Conservation (phyloP, 2,797 vertebrate species). For the Poeciliopsis presidionis region DNA sequence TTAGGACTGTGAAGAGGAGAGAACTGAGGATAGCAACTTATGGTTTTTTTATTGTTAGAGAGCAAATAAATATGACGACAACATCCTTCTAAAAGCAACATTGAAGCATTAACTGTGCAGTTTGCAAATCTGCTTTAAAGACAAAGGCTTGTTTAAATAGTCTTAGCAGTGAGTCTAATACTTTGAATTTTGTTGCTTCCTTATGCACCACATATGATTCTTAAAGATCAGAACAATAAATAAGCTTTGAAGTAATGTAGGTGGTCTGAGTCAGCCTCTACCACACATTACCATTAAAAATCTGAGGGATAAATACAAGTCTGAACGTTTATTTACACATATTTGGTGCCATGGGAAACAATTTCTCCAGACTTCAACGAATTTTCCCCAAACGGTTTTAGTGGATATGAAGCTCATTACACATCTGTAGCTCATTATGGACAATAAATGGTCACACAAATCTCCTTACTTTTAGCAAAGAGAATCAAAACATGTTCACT, state of each 20-base stretch:
- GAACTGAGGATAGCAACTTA: neutral
- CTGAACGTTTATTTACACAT: constrained; percentile 60
- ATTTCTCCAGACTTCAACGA: constrained; percentile 56
- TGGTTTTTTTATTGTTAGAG: neutral
- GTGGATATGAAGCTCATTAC: constrained; percentile 69
- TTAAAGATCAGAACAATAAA: constrained; percentile 23
- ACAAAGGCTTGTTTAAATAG: neutral
- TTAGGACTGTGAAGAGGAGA: neutral
- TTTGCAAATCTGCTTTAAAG: neutral
- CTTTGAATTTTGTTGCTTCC: neutral
- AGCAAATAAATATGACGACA: neutral
- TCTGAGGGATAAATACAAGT: constrained; percentile 40
- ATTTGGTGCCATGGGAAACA: constrained; percentile 51
- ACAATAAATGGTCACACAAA: constrained; percentile 46
- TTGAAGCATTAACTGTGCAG: neutral
- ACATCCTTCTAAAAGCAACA: neutral
- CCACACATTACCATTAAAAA: constrained; percentile 42
- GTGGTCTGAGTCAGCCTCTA: constrained; percentile 48
- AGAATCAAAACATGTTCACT: neutral
- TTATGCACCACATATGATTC: neutral
- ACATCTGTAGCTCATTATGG: constrained; percentile 71
- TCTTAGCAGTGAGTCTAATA: neutral
- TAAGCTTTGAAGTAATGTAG: constrained; percentile 51
- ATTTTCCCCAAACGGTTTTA: constrained; percentile 47
- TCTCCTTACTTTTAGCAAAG: constrained; percentile 39